Conservation (phyloP, 2,888 invertebrate genomes). For the Yponomeuta malinellus region DNA sequence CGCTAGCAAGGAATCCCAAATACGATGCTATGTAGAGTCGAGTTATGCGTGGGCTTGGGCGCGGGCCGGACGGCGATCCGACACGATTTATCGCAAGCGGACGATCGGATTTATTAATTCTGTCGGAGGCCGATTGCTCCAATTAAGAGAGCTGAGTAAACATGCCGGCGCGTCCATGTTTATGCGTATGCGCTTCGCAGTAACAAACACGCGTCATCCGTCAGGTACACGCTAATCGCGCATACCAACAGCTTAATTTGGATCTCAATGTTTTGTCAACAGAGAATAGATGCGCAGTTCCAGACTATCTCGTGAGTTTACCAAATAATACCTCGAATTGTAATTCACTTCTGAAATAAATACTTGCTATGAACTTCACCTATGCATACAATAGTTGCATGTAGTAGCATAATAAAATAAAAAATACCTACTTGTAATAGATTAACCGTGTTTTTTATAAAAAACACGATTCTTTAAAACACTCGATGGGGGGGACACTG, state of each 20-base stretch:
- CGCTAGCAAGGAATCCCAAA: background rate
- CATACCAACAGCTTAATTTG: background rate
- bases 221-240: slow-evolving; percentile 12
- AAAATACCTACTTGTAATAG: too few relatives aligned
- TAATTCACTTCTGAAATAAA: too few relatives aligned
- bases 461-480: too few relatives aligned
- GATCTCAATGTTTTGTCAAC: background rate
- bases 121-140: slow-evolving; percentile 61
- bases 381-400: too few relatives aligned
- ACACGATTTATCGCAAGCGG: slow-evolving; percentile 50
- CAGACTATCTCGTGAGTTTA: background rate
- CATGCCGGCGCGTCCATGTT: slow-evolving; percentile 47
- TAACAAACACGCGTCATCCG: slow-evolving; percentile 41
- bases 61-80: slow-evolving; percentile 29
- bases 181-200: slow-evolving; percentile 37
- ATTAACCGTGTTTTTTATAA: too few relatives aligned
- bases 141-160: slow-evolving; percentile 65
- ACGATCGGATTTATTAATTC: slow-evolving; percentile 65
- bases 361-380: too few relatives aligned
- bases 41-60: slow-evolving; percentile 39
- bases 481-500: too few relatives aligned
- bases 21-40: background rate
- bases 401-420: too few relatives aligned
- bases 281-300: background rate
- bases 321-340: background rate